A percentile compares a stretch with the other conserved stretches of the same genome.
Conservation (phyloP, 2,797 vertebrate species). For the Allochrocebus solatus region DNA sequence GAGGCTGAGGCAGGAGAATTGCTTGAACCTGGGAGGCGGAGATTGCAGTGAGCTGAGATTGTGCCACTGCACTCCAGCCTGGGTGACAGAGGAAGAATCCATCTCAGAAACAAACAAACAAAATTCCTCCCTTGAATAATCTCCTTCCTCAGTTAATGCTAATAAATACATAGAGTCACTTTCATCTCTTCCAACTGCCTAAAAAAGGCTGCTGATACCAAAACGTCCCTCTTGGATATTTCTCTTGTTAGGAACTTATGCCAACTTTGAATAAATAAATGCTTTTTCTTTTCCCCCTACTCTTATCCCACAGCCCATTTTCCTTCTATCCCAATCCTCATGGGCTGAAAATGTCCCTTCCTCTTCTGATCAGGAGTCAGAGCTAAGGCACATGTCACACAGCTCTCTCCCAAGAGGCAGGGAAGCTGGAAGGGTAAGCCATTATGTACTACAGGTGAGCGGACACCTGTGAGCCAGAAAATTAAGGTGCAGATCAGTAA, state of each 20-base stretch:
- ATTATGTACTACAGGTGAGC: not conserved
- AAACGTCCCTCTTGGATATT: not conserved
- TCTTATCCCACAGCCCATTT: not conserved
- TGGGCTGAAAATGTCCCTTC: not conserved
- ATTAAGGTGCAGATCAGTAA: not conserved
- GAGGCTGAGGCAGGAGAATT: too few relatives aligned
- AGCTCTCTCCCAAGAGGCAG: not conserved
- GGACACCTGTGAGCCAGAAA: not conserved
- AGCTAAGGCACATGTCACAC: not conserved
- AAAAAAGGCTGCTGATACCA: not conserved
- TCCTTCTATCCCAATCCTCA: not conserved
- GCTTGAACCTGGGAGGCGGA: too few relatives aligned
- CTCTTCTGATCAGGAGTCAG: not conserved
- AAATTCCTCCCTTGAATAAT: conserved; percentile 21
- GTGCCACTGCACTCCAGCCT: too few relatives aligned
- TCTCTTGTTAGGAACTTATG: not conserved
- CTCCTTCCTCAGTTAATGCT: conserved; percentile 53
- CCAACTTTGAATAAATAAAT: not conserved
- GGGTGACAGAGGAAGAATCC: too few relatives aligned
- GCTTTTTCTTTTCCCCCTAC: not conserved
- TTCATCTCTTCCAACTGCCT: not conserved
- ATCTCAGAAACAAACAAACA: not conserved
- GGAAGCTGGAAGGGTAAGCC: not conserved
- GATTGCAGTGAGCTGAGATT: too few relatives aligned
- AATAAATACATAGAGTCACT: conserved; percentile 2